These are phyloP conservation scores for Scrobipalpa atriplicella DNA, from an alignment of 2,888 invertebrate species.

Conservation along the genomic window DNA sequence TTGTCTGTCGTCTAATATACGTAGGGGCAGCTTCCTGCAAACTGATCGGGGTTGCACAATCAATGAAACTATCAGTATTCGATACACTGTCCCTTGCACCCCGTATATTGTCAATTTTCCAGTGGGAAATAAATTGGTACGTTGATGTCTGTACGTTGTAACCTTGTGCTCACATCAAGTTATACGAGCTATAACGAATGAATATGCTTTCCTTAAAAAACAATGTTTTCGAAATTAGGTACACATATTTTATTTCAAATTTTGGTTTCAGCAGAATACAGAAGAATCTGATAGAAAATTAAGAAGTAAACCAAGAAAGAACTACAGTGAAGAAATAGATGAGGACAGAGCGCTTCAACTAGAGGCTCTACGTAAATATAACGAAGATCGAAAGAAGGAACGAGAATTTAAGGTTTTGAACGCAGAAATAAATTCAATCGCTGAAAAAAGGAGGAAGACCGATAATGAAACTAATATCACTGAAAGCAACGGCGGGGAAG, in stretches of 20 bases:
- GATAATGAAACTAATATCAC: background rate
- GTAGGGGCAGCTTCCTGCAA: too few species aligned
- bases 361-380: background rate
- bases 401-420: too few species aligned
- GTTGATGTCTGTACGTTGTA: too few species aligned
- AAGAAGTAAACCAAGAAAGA: background rate
- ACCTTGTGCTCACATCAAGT: too few species aligned
- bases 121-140: too few species aligned
- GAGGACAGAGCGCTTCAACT: background rate
- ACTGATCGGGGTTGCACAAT: too few species aligned
- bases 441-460: background rate
- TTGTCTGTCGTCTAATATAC: too few species aligned
- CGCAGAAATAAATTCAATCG: background rate
- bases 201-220: background rate
- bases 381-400: too few species aligned
- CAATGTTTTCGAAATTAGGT: background rate
- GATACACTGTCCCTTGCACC: too few species aligned
- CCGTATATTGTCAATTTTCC: too few species aligned
- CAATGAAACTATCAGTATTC: too few species aligned
- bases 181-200: too few species aligned
- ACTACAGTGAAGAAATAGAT: background rate
- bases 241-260: background rate
- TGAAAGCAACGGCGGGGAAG: background rate
- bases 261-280: background rate
- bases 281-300: background rate